Base-by-base conservation (phyloP, 2,797 vertebrate genomes). In the Crocodylus rhombifer region DNA sequence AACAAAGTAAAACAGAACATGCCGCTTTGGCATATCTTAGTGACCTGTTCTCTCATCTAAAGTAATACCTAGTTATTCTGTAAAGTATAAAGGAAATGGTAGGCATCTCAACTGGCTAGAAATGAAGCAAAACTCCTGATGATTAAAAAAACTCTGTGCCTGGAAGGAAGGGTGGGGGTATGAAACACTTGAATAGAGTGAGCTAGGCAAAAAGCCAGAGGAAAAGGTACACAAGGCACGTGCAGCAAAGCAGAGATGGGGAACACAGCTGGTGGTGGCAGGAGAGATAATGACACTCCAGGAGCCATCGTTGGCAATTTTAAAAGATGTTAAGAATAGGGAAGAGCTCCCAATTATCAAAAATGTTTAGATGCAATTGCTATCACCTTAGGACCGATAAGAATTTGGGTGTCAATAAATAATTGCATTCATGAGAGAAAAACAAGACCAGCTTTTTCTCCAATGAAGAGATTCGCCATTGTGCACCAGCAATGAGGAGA, bases 121-220 rank as follows among this genome's bases (percentile, higher is more conserved):
- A 93, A 84, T 63, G 11, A 88, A 89, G 81, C 5, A 89, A 88
- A 92, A 21, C 88, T 23, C 20, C 86, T 88, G 57, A 75, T 84
- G 57, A 81, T 84, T 56, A 85, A 62, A 69, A 51, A 21, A 92
- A 36, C 7, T 74, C 18, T 74, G 65, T 12, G 92, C 63, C 30
- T 28, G 55, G 87, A 91, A 89, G 14, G 14, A 74, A 91, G 86
- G 5, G 2, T 61, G 21, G 12, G 64, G 90, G 15, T 2, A 57
- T 73, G 62, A 18, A 94, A 88, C 65, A n/a, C 17, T 83, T 73
- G 56, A 65, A 56, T 15, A 78, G 51, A 64, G 3, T 42, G 14
- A 82, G 3, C 14, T 69, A 26, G 56, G 26, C 25, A 57, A 73
- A 87, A 14, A 63, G 33, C 28, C 20, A 14, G 69, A 79, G 15